Conservation (phyloP, 2,113 vertebrate genomes). For the Amblyopsis rosae region DNA sequence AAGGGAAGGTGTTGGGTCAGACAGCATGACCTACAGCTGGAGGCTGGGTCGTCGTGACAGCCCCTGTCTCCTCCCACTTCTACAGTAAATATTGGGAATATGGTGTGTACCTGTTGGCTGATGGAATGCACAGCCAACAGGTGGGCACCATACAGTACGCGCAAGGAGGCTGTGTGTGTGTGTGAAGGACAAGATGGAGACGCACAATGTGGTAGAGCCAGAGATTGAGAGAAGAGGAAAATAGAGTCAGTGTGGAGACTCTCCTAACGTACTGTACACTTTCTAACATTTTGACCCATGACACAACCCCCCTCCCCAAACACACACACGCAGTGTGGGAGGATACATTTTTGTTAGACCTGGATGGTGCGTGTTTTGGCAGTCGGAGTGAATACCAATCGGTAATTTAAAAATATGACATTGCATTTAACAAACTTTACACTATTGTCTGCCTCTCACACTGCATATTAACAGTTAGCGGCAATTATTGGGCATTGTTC, state of each 20-base stretch:
- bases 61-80: not conserved
- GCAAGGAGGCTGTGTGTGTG: slow-evolving; percentile 57
- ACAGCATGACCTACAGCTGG: slow-evolving; percentile 23
- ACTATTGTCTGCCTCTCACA: no score
- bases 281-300: no score
- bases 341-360: no score
- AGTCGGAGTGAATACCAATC: no score
- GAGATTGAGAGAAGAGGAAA: slow-evolving; percentile 6
- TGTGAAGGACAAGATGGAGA: slow-evolving; percentile 56
- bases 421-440: no score
- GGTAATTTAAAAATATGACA: no score
- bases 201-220: slow-evolving; percentile 28
- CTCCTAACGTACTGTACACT: no score
- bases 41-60: slow-evolving; percentile 21
- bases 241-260: not conserved
- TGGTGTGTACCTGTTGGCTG: slow-evolving; percentile 27
- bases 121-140: slow-evolving; percentile 70
- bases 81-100: slow-evolving; percentile 1
- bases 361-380: no score
- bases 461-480: no score
- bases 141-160: slow-evolving; percentile 63
- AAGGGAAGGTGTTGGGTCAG: slow-evolving; percentile 2
- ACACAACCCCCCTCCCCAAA: no score
- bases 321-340: no score
- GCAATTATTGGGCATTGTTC: no score